Conservation (phyloP, 2,797 vertebrate genomes). For the Acanthurus lineatus region DNA sequence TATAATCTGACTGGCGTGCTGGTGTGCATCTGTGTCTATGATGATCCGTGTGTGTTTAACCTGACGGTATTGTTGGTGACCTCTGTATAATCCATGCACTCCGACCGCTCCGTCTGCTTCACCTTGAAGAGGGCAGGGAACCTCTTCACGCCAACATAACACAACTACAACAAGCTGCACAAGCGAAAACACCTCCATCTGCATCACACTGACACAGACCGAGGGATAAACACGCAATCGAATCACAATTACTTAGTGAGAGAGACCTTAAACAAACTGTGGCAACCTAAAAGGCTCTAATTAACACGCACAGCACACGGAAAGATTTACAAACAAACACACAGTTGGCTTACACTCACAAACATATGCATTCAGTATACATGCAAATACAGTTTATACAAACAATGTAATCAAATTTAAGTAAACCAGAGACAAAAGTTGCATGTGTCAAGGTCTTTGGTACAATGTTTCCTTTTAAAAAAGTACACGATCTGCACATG, state of each 20-base stretch:
- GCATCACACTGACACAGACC: neutral
- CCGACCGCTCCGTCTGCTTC: conserved; percentile 37
- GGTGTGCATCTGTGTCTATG: conserved; percentile 15
- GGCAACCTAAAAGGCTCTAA: neutral
- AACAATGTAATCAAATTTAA: neutral
- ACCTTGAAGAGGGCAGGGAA: conserved; percentile 25
- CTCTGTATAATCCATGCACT: conserved; percentile 52
- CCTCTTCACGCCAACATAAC: conserved; percentile 24
- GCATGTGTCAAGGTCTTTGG: no score
- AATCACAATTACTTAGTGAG: neutral
- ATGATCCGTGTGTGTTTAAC: conserved; percentile 47
- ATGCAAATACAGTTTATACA: neutral
- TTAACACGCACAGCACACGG: neutral
- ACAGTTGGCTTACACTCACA: no score
- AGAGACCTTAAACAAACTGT: neutral
- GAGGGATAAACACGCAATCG: neutral
- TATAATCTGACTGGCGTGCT: conserved; percentile 57
- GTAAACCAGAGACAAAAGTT: neutral
- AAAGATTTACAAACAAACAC: neutral
- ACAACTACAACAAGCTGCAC: neutral
- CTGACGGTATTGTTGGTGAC: conserved; percentile 60
- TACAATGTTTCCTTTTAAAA: no score
- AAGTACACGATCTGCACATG: no score
- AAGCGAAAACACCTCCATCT: neutral
- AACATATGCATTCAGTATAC: no score